Percentiles rank a stretch among this genome's conserved stretches.
phyloP scores from a whole-genome alignment of 2,113 vertebrate species.

The Channa argus region DNA sequence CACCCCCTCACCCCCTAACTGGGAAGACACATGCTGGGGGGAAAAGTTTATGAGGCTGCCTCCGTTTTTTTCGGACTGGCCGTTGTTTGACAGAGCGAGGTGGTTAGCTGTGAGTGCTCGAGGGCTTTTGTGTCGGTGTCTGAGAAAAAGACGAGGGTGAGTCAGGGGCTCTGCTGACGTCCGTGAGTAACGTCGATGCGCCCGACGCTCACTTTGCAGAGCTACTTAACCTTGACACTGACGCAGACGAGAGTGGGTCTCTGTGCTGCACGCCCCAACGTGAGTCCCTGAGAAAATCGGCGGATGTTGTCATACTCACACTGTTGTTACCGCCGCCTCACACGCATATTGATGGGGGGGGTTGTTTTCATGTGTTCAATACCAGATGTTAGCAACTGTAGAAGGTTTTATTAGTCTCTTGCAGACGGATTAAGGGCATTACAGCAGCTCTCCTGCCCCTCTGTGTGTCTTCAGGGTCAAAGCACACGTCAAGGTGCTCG shows the following conservation, averaged over 20 bases:
- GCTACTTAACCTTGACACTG: constrained; percentile 13
- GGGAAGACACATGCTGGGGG: constrained; percentile 1
- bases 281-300: background rate
- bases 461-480: background rate
- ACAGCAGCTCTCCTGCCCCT: background rate
- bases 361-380: constrained; percentile 18
- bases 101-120: constrained; percentile 8
- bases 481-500: background rate
- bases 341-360: constrained; percentile 4
- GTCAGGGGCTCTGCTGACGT: constrained; percentile 33
- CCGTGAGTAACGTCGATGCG: constrained; percentile 5
- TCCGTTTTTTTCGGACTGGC: constrained; percentile 13
- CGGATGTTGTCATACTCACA: background rate
- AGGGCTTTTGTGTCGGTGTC: constrained; percentile 17
- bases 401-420: constrained; percentile 8
- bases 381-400: constrained; percentile 36
- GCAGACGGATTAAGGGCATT: constrained; percentile 3
- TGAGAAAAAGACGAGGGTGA: background rate
- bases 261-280: background rate
- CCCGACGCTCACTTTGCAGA: constrained; percentile 8
- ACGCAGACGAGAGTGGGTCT: background rate
- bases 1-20: no score
- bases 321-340: constrained; percentile 11
- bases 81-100: constrained; percentile 43
- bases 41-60: background rate